These are phyloP conservation scores for Porites rus DNA, from an alignment of 92 coral and sea anemone genomes.

Conservation along the genomic window DNA sequence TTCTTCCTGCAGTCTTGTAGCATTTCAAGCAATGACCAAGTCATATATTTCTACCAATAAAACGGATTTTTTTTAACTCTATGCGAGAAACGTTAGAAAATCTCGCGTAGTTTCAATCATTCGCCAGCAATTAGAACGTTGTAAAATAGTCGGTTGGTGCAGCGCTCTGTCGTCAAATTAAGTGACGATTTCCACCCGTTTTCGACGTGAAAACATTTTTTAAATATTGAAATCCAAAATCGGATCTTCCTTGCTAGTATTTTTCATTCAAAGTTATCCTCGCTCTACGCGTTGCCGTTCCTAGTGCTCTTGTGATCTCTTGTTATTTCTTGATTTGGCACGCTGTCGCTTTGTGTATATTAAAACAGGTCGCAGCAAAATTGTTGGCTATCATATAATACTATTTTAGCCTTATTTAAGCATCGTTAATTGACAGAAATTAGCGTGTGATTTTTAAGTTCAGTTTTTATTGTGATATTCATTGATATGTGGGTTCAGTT, in stretches of 20 bases:
- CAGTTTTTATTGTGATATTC: no score
- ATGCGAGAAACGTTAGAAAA: constrained; percentile 21
- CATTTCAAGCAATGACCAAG: no score
- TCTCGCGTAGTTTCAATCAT: constrained; percentile 1
- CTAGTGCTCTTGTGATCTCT: no score
- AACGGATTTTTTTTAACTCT: neutral
- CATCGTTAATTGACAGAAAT: no score
- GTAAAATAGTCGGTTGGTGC: neutral
- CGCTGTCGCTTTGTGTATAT: no score
- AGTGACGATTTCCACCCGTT: neutral
- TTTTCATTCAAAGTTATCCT: neutral
- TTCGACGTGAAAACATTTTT: neutral
- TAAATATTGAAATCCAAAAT: neutral
- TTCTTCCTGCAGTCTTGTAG: no score
- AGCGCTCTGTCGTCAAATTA: neutral
- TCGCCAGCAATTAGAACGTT: constrained; percentile 28
- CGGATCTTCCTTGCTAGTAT: neutral
- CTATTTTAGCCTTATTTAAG: no score
- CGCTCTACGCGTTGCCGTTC: neutral
- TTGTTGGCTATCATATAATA: no score
- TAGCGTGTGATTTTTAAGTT: no score
- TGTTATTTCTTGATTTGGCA: no score
- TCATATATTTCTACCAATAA: neutral
- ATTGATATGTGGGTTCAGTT: no score
- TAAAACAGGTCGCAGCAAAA: no score